Evolutionary conservation across 1,140 invertebrate species (phyloP), one percentile per base, ranked within the genome.

Genomic region (Lucilia sericata): DNA sequence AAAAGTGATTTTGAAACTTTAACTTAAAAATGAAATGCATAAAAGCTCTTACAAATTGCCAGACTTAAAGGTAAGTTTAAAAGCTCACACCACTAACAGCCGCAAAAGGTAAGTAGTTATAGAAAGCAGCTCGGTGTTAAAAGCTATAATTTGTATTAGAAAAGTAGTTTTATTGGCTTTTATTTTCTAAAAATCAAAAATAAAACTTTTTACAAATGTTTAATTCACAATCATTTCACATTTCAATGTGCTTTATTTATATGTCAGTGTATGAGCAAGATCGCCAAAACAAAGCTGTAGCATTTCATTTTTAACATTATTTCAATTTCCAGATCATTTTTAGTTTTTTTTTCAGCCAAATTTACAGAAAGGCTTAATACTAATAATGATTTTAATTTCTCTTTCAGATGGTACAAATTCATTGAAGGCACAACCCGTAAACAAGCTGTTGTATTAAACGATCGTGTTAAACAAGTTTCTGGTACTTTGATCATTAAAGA

Each of bases 401-500:
- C 25, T 89, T 95, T 42, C 94, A 98, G 97, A 93, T 98, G 96
- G 97, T 98, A 96, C 92, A 98, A 98, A 90, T 97, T 97, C 91
- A 95, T 96, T 85, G 96, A 97, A 85, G 96, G 96, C 34, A 95
- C 95, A 0, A 94, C 94, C 5, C 93, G 96, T 47, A 96, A 97
- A 88, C 95, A 97, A 90, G 95, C 96, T 21, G 96, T 98, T 5
- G 93, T 94, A 60, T 91, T 98, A 78, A 95, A 97, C 89, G 97
- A 98, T 75, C 94, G 97, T 86, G 95, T 98, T 2, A 96, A 96
- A 87, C 97, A 98, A 92, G 96, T 97, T n/a, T 97, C 97, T 85
- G 97, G 98, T 83, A 98, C 97, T 83, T 92, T 99, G 84, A 97
- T 98, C 86, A 98, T 99, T 84, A 94, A 95, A 84, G 96, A 98